Conservation (phyloP, 1,140 invertebrate species). For the Drosophila prosaltans region DNA sequence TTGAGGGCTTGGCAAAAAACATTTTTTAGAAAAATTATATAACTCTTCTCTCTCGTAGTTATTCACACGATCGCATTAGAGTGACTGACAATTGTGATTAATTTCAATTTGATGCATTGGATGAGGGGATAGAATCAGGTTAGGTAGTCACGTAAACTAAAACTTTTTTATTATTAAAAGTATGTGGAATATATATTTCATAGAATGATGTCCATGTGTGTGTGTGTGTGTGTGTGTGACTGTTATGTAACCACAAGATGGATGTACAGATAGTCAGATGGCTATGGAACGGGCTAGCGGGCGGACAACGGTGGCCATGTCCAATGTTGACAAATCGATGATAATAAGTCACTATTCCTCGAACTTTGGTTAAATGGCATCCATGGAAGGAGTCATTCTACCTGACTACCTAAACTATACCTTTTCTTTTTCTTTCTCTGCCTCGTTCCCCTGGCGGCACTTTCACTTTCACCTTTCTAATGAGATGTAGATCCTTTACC, state of each 20-base stretch:
- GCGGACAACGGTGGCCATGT: constrained; percentile 48
- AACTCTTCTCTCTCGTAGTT: too few relatives aligned
- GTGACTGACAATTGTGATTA: background rate
- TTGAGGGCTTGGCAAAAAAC: too few relatives aligned
- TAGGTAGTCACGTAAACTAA: constrained; percentile 23
- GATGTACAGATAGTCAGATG: constrained; percentile 50
- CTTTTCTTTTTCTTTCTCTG: constrained; percentile 3
- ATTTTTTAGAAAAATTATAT: too few relatives aligned
- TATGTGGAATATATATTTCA: constrained; percentile 41
- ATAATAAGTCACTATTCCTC: constrained; percentile 62
- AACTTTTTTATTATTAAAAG: constrained; percentile 28
- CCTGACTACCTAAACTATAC: constrained; percentile 1
- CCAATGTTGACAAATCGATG: constrained; percentile 75
- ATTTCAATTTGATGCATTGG: background rate
- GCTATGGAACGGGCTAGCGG: background rate
- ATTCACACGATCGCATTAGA: background rate
- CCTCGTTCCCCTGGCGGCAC: constrained; percentile 39
- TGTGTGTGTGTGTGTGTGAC: constrained; percentile 5
- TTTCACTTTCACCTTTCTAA: constrained; percentile 57
- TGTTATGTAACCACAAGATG: constrained; percentile 40
- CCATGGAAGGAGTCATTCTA: background rate
- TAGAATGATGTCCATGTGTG: constrained; percentile 28
- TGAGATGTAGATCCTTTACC: constrained; percentile 51
- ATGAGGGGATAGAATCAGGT: background rate
- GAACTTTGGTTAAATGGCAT: background rate